Evolutionary conservation across 2,113 vertebrate species (phyloP).

Genomic region (Misgurnus anguillicaudatus): DNA sequence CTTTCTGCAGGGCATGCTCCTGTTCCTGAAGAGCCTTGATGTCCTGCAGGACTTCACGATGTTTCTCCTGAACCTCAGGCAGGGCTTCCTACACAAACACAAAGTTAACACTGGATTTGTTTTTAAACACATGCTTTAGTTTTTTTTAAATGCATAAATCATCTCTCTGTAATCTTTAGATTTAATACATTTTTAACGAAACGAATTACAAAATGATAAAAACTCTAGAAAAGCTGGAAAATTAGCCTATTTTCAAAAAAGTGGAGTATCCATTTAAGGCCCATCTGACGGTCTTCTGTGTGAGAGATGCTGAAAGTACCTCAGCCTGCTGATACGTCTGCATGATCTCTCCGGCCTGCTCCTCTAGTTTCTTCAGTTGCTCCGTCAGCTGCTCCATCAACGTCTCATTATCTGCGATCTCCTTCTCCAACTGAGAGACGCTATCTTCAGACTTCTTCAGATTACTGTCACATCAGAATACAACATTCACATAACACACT

Average conservation of each 20-base stretch:
- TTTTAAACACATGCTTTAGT: too few relatives aligned
- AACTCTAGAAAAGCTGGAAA: too few relatives aligned
- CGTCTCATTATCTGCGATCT: constrained; percentile 80
- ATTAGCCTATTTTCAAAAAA: too few relatives aligned
- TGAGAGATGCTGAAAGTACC: constrained; percentile 55
- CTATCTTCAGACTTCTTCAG: constrained; percentile 87
- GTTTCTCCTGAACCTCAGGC: constrained; percentile 82
- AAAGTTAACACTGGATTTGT: neutral
- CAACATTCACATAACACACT: neutral
- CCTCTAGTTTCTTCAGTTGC: constrained; percentile 83
- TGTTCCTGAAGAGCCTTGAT: constrained; percentile 82
- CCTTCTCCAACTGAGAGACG: constrained; percentile 75
- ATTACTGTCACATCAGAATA: constrained; percentile 75
- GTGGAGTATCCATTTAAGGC: too few relatives aligned
- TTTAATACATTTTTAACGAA: too few relatives aligned
- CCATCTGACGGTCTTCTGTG: too few relatives aligned
- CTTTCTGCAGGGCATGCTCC: constrained; percentile 85
- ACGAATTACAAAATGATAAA: too few relatives aligned
- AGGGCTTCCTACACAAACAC: constrained; percentile 72
- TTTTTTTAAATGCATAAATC: too few relatives aligned
- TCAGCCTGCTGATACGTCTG: constrained; percentile 82
- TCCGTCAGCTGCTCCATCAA: constrained; percentile 74
- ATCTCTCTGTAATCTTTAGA: too few relatives aligned
- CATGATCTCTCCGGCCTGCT: constrained; percentile 82
- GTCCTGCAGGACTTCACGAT: constrained; percentile 76